phyloP scores from a whole-genome alignment of 2,113 vertebrate species.

The Indicator maculatus region DNA sequence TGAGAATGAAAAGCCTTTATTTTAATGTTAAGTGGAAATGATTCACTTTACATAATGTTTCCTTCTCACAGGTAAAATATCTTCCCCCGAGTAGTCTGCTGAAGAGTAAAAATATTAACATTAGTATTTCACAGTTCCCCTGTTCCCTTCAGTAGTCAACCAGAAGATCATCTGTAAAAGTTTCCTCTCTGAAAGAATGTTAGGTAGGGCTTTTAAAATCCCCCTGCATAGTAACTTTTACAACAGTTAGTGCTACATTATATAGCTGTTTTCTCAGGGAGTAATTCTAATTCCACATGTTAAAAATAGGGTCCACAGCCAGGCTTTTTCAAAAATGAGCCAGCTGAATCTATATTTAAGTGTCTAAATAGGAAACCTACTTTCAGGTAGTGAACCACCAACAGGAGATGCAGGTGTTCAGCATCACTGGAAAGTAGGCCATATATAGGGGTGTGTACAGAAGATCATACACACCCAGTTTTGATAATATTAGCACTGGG shows the following conservation, averaged over 20 bases:
- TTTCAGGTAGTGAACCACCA: not conserved
- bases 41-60: conserved; percentile 53
- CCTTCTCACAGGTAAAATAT: conserved; percentile 38
- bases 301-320: not conserved
- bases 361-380: not conserved
- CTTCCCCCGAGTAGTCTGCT: conserved; percentile 42
- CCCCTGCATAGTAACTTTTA: not conserved
- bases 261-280: not conserved
- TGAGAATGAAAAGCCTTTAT: not conserved
- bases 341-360: conserved; percentile 4
- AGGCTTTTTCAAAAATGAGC: not conserved
- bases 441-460: not conserved
- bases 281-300: not conserved
- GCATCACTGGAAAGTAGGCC: not conserved
- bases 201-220: conserved; percentile 1
- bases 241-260: not conserved
- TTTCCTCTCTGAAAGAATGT: conserved; percentile 1
- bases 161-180: conserved; percentile 32
- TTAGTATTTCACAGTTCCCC: conserved; percentile 6
- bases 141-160: conserved; percentile 28
- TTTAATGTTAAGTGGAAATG: conserved; percentile 21
- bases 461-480: not conserved
- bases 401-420: not conserved
- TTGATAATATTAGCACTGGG: not conserved
- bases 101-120: conserved; percentile 47